Conservation (phyloP, 2,797 vertebrate genomes). For the Eptatretus atami region DNA sequence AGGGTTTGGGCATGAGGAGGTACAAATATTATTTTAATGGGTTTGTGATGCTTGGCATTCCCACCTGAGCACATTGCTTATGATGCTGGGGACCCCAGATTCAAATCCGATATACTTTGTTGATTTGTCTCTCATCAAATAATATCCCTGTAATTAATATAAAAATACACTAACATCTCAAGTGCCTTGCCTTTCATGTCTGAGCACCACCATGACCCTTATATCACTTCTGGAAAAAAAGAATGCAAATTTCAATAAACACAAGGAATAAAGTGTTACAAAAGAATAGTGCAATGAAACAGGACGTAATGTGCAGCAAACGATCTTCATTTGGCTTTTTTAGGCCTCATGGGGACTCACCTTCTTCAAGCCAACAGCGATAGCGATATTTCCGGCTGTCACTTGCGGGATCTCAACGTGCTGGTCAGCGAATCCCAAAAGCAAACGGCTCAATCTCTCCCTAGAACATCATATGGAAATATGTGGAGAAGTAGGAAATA, state of each 20-base stretch:
- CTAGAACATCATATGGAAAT: conserved; percentile 15
- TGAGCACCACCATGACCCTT: neutral
- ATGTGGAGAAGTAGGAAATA: too few relatives aligned
- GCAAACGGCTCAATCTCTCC: conserved; percentile 57
- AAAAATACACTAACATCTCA: too few relatives aligned
- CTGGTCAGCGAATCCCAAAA: conserved; percentile 81
- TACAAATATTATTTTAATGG: too few relatives aligned
- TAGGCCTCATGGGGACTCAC: conserved; percentile 15
- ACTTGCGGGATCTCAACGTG: conserved; percentile 56
- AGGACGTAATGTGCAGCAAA: neutral
- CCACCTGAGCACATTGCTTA: too few relatives aligned
- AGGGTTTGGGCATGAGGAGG: too few relatives aligned
- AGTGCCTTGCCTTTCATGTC: too few relatives aligned
- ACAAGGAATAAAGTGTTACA: conserved; percentile 5
- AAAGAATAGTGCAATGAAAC: neutral
- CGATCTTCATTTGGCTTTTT: conserved; percentile 5
- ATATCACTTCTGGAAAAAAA: neutral
- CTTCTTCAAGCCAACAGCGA: conserved; percentile 70
- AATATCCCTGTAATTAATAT: too few relatives aligned
- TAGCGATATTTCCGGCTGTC: conserved; percentile 60
- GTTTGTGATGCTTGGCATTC: too few relatives aligned
- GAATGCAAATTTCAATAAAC: conserved; percentile 5
- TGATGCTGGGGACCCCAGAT: too few relatives aligned
- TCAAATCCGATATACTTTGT: too few relatives aligned
- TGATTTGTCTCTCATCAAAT: too few relatives aligned